Base-by-base conservation (phyloP, 2,888 invertebrate genomes). In the Polyploca ridens region DNA sequence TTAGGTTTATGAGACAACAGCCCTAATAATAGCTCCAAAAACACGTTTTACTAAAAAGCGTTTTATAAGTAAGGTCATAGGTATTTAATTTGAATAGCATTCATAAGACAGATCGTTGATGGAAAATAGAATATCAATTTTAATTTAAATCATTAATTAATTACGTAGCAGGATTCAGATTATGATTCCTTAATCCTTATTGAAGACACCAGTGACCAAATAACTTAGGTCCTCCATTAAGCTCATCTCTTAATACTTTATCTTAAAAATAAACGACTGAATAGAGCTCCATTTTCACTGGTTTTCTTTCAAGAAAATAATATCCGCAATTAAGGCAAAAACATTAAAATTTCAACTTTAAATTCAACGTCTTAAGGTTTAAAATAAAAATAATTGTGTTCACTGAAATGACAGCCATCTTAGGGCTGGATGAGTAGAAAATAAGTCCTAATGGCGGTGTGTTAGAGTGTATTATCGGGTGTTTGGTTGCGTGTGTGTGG, bases 401-500 rank as follows among this genome's bases (percentile, higher is more conserved):
- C 19, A 60, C 10, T 33, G 44, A 16, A 57, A 54, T 35, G n/a
- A 35, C 58, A 67, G 64, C 64, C 58, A 27, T n/a, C 63, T 63
- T 63, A 61, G 16, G 41, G n/a, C 38, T 60, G 58, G 33, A n/a
- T 61, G 16, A 60, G 46, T n/a, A 54, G 58, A 70, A 66, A 66
- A 59, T 67, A 58, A 41, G 16, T 66, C 61, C 41, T 67, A 44
- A 58, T 33, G 3, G 5, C 16, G n/a, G 16, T n/a, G 33, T 1
- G 14, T 59, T 67, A 70, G 58, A 63, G 67, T 64, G 27, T 63
- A 62, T 62, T 64, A 63, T 67, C 8, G 63, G 11, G 61, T 66
- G 64, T 63, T 35, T 58, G 41, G 46, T 38, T 62, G 64, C 64
- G 60, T 63, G 68, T 76, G 72, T 75, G 73, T 71, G 71, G 74